A percentile compares a stretch with the other conserved stretches of the same genome.
Conservation (phyloP, 2,888 invertebrate genomes). For the Ichneumon xanthorius region DNA sequence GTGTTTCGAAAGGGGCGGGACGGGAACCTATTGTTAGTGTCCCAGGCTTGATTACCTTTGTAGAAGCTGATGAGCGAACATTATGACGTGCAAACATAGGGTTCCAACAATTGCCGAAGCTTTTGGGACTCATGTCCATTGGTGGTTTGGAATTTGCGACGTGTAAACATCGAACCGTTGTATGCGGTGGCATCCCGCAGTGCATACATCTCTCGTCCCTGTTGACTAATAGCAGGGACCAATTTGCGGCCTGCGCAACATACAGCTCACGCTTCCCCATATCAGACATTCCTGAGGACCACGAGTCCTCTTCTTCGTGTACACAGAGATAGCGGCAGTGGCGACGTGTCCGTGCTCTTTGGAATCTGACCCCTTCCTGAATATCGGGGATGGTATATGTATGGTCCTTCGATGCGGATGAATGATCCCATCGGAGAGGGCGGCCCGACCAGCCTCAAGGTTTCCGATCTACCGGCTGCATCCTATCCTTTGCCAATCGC, state of each 20-base stretch:
- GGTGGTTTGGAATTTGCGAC: neutral
- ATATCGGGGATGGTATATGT: neutral
- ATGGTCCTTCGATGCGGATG: neutral
- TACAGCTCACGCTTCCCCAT: slow-evolving; percentile 32
- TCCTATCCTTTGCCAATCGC: slow-evolving; percentile 2
- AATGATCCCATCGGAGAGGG: neutral
- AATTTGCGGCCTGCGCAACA: slow-evolving; percentile 38
- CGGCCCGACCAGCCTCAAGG: neutral
- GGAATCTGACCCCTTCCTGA: neutral
- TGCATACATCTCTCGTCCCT: slow-evolving; percentile 26
- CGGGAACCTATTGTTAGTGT: neutral
- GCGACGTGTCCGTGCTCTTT: neutral
- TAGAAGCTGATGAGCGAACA: neutral
- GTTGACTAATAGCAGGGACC: slow-evolving; percentile 30
- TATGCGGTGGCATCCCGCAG: slow-evolving; percentile 30
- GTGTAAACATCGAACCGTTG: slow-evolving; percentile 4
- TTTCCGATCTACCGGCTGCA: neutral
- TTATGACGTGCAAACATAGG: neutral
- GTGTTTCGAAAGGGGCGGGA: no score
- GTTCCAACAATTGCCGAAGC: neutral
- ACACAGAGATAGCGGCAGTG: neutral
- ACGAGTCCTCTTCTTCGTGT: slow-evolving; percentile 14
- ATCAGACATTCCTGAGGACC: slow-evolving; percentile 19
- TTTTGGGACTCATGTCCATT: neutral
- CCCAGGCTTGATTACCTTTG: neutral